A percentile compares a stretch with the other conserved stretches of the same genome.
phyloP scores from a whole-genome alignment of 2,888 invertebrate species.

The Callinectes sapidus region DNA sequence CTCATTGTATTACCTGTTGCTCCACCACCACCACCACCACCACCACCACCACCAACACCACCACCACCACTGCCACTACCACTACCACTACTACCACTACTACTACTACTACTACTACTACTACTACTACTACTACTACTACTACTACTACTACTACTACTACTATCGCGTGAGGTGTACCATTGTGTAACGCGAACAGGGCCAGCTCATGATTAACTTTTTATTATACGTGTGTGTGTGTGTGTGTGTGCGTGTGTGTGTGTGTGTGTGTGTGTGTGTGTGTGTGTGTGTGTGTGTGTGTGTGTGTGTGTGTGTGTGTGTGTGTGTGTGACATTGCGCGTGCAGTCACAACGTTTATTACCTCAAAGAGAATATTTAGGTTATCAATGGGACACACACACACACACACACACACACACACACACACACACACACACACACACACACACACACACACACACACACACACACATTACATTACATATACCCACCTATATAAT shows the following conservation, averaged over 20 bases:
- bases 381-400: not conserved
- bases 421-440: conserved; percentile 9
- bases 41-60: not conserved
- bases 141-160: not conserved
- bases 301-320: conserved; percentile 39
- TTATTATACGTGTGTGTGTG: conserved; percentile 14
- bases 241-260: too few relatives aligned
- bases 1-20: not conserved
- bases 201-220: too few relatives aligned
- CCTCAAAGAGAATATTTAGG: not conserved
- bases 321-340: conserved; percentile 1
- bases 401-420: conserved; percentile 10
- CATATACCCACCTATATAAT: not conserved
- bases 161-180: not conserved
- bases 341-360: not conserved
- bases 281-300: conserved; percentile 37
- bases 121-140: not conserved
- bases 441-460: conserved; percentile 7
- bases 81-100: not conserved
- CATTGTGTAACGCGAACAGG: too few relatives aligned
- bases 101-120: not conserved
- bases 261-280: conserved; percentile 40
- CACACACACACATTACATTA: not conserved
- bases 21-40: not conserved
- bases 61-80: not conserved